Conservation (phyloP, 1,140 invertebrate species). For the Heliconius hermathena region DNA sequence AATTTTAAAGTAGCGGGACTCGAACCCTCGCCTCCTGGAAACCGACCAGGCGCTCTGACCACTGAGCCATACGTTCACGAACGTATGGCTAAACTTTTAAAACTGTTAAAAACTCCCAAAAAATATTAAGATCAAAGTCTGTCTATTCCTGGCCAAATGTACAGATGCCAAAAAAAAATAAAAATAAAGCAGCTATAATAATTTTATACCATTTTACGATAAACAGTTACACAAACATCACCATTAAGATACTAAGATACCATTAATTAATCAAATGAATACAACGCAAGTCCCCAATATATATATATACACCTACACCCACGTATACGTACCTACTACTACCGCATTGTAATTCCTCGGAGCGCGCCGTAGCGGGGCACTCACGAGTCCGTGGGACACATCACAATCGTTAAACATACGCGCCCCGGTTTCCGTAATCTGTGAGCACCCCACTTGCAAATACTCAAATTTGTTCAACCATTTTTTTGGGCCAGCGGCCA, state of each 20-base stretch:
- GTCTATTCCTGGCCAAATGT: too few species aligned
- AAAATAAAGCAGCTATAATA: too few species aligned
- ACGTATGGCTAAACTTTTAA: too few species aligned
- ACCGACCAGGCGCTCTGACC: too few species aligned
- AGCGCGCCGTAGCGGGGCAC: conserved; percentile 47
- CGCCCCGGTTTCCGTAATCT: conserved; percentile 52
- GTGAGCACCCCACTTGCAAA: conserved; percentile 16
- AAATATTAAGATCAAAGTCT: too few species aligned
- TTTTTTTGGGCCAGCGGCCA: too few species aligned
- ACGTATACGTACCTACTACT: not conserved
- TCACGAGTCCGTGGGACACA: conserved; percentile 51
- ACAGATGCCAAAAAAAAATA: too few species aligned
- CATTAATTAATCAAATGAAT: not conserved
- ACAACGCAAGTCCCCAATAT: not conserved
- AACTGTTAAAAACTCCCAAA: too few species aligned
- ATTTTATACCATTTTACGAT: not conserved
- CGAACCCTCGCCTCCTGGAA: too few species aligned
- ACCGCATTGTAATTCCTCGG: conserved; percentile 46
- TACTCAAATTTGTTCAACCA: not conserved
- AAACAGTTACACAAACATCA: not conserved
- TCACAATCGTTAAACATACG: conserved; percentile 53
- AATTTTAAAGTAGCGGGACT: too few species aligned
- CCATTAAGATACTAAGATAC: not conserved
- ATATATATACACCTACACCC: not conserved
- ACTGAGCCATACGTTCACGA: too few species aligned